Evolutionary conservation across 1,140 invertebrate genomes (phyloP).

Genomic region (Lepidurus couesii): DNA sequence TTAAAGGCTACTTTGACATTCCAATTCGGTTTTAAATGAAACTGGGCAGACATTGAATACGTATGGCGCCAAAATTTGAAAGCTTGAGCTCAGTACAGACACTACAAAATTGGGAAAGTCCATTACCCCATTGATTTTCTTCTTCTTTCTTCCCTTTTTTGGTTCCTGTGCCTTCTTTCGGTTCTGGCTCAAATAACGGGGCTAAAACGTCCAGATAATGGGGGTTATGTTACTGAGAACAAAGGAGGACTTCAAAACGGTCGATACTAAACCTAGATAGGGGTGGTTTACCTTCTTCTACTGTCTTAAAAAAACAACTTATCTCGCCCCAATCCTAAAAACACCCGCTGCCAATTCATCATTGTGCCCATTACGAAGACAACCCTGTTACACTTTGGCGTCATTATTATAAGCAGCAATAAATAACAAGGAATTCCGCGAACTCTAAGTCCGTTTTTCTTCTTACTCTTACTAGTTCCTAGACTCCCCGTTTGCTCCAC

Average conservation of each 20-base stretch:
- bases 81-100: background rate
- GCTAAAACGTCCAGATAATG: conserved; percentile 14
- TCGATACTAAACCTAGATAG: conserved; percentile 22
- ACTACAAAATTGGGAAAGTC: background rate
- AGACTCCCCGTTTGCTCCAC: too few relatives aligned
- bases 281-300: conserved; percentile 3
- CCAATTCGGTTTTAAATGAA: too few relatives aligned
- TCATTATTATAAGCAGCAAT: background rate
- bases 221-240: conserved; percentile 1
- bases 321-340: background rate
- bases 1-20: too few relatives aligned
- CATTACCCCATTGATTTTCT: conserved; percentile 3
- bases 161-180: too few relatives aligned
- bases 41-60: too few relatives aligned
- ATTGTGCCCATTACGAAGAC: background rate
- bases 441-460: background rate
- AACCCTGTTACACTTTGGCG: background rate
- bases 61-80: background rate
- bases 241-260: background rate
- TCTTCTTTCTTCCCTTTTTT: background rate
- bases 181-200: background rate
- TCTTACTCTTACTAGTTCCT: background rate
- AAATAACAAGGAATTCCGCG: background rate
- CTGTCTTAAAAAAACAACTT: background rate
- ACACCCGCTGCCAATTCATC: background rate